Evolutionary conservation across 1,140 invertebrate species (phyloP).

Genomic region (Pseudomyrmex pallidus): DNA sequence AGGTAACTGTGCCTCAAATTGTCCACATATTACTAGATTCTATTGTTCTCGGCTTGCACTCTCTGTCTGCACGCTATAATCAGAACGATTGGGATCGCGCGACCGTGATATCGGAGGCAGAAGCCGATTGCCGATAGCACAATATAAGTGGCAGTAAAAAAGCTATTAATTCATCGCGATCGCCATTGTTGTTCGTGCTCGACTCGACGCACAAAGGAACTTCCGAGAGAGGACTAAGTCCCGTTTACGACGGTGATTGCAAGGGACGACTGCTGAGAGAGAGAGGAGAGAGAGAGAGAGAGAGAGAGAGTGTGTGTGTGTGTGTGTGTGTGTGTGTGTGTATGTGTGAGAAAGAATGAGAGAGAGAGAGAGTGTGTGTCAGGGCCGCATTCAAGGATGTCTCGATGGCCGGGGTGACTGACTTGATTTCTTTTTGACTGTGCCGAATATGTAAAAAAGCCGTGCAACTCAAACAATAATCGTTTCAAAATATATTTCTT

Average conservation of each 20-base stretch:
- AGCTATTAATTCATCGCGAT: constrained; percentile 45
- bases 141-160: constrained; percentile 45
- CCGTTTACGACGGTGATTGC: constrained; percentile 45
- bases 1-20: constrained; percentile 21
- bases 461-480: too few species aligned
- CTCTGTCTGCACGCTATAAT: constrained; percentile 7
- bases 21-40: constrained; percentile 7
- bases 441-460: background rate
- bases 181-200: constrained; percentile 31
- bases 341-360: too few species aligned
- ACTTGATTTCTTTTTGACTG: constrained; percentile 8
- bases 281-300: too few species aligned
- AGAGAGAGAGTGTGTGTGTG: too few species aligned
- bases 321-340: too few species aligned
- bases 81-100: constrained; percentile 40
- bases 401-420: constrained; percentile 5
- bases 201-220: constrained; percentile 38
- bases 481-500: background rate
- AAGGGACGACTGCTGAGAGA: constrained; percentile 39
- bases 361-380: background rate
- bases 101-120: constrained; percentile 26
- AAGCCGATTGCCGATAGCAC: constrained; percentile 39
- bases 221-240: constrained; percentile 37
- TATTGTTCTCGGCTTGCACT: constrained; percentile 42
- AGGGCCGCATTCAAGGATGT: constrained; percentile 31